Base-by-base conservation (phyloP, 2,888 invertebrate species). In the Ischnus inquisitorius region DNA sequence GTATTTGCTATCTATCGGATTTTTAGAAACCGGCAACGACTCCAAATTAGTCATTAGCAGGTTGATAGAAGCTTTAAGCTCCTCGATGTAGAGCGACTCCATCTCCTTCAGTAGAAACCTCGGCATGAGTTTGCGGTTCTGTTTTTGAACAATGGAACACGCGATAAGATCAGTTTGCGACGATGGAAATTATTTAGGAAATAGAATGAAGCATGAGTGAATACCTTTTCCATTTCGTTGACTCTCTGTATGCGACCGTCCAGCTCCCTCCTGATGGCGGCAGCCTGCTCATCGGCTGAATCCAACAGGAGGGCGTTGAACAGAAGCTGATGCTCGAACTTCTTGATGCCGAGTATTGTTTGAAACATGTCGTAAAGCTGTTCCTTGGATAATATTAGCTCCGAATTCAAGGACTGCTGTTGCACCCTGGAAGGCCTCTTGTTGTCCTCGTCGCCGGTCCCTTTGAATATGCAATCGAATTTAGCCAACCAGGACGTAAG, bases 351-450 rank as follows among this genome's bases (percentile, higher is more conserved):
- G 85, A 99, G 95, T 89, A 99, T 99, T 94, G 99, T 99, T 94
- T 99, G 99, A 94, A 99, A 99, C 98, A 99, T 99, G 94, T 99
- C 99, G 94, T 99, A 99, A 12, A 99, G 96, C 94, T 99, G 99
- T 93, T 99, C 99, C 94, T 99, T 99, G 90, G 98, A 98, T 88
- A 99, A 95, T 92, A 99, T 98, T 89, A 98, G 95, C 94, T 99
- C 99, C 71, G 97, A 98, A 94, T 97, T 99, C 91, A 97, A 95
- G 86, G 96, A 97, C 94, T 98, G 97, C 93, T 97, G 97, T 94
- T 98, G 98, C 94, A 97, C 97, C 88, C 98, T 95, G 46, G 97
- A 96, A 72, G 98, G 98, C 92, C 98, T 95, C 94, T 98, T 98
- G 14, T 96, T 95, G 90, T 98, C 98, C 90, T 98, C 98, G 91